These are phyloP conservation scores for Zootermopsis nevadensis DNA, from an alignment of 2,888 invertebrate species.

Conservation along the genomic window DNA sequence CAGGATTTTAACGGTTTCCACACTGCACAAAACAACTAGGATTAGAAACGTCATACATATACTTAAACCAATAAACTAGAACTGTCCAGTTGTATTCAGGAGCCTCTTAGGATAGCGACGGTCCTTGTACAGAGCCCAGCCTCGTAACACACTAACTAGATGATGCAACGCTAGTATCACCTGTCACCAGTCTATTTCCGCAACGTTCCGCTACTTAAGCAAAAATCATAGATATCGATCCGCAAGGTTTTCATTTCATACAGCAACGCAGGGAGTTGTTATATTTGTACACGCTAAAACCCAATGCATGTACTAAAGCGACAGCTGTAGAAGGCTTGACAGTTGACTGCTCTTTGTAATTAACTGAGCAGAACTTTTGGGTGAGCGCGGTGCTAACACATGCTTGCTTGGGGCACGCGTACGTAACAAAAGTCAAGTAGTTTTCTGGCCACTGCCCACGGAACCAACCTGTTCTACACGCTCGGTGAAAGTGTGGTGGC, in stretches of 20 bases:
- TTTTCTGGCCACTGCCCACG: slow-evolving; percentile 48
- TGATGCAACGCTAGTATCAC: slow-evolving; percentile 1
- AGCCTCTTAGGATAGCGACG: too few relatives aligned
- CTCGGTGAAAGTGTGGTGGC: slow-evolving; percentile 32
- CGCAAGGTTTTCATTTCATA: background rate
- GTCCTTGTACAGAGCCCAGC: too few relatives aligned
- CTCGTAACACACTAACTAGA: background rate
- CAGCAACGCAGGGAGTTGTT: background rate
- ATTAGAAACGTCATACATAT: too few relatives aligned
- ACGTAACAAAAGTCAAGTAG: slow-evolving; percentile 32
- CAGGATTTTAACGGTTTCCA: too few relatives aligned
- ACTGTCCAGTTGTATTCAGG: too few relatives aligned
- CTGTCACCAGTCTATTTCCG: slow-evolving; percentile 9
- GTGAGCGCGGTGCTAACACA: slow-evolving; percentile 26
- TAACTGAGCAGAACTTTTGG: slow-evolving; percentile 46
- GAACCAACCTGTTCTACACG: slow-evolving; percentile 45
- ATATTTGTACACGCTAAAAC: background rate
- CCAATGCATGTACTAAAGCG: background rate
- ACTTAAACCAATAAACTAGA: too few relatives aligned
- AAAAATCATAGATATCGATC: slow-evolving; percentile 25
- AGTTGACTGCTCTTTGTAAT: slow-evolving; percentile 46
- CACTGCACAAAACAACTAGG: too few relatives aligned
- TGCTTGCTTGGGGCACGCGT: slow-evolving; percentile 43
- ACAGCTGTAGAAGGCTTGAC: slow-evolving; percentile 38
- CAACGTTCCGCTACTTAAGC: slow-evolving; percentile 27